These are phyloP conservation scores for Agrilus planipennis DNA, from an alignment of 1,140 invertebrate genomes.

Conservation along the genomic window DNA sequence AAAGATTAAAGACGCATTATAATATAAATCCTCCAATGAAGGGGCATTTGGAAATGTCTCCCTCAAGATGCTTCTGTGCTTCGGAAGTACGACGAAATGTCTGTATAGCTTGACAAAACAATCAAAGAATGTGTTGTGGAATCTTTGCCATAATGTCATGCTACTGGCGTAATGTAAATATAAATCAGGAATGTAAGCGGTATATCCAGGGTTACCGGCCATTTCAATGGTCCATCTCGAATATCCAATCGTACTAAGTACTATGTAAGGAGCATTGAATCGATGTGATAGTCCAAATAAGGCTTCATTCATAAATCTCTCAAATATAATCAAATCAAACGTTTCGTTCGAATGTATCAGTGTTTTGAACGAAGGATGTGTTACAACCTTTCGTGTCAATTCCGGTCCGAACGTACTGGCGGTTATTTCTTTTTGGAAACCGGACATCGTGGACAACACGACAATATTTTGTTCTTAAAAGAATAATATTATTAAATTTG, in stretches of 20 bases:
- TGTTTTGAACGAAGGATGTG: no score
- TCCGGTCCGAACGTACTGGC: no score
- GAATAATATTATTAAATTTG: no score
- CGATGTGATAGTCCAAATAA: constrained; percentile 31
- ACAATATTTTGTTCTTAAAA: no score
- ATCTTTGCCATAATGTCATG: constrained; percentile 37
- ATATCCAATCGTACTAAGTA: constrained; percentile 29
- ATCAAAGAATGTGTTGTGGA: constrained; percentile 28
- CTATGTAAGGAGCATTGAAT: constrained; percentile 32
- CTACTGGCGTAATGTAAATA: constrained; percentile 23
- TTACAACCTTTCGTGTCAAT: no score
- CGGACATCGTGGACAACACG: no score
- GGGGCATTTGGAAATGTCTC: constrained; percentile 35
- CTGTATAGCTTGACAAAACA: no score
- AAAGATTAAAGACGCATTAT: constrained; percentile 39
- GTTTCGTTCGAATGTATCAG: constrained; percentile 25
- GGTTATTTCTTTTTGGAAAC: no score
- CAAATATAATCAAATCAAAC: constrained; percentile 37
- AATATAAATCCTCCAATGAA: constrained; percentile 36
- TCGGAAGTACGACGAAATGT: constrained; percentile 22
- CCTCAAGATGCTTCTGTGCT: constrained; percentile 28
- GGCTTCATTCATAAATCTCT: constrained; percentile 36
- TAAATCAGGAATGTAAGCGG: constrained; percentile 30
- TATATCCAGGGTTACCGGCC: constrained; percentile 30
- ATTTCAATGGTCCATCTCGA: constrained; percentile 15